Conservation (phyloP, 2,113 vertebrate genomes). For the Lepus americanus region DNA sequence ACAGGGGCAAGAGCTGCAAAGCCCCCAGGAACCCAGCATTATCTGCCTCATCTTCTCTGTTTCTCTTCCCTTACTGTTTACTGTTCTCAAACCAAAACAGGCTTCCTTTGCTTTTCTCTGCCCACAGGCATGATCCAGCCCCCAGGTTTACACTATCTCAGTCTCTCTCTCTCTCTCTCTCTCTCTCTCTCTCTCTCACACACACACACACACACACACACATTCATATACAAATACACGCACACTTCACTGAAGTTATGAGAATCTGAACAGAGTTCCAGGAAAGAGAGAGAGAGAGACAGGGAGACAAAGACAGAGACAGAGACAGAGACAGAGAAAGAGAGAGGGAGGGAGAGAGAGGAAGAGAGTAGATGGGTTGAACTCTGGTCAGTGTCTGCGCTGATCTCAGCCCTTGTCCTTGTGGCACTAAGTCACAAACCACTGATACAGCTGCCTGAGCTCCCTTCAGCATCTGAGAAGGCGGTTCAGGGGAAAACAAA, state of each 20-base stretch:
- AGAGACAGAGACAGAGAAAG: too few species aligned
- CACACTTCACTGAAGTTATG: background rate
- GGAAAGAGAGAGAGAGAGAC: too few species aligned
- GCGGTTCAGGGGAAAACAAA: background rate
- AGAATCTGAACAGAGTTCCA: background rate
- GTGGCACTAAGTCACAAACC: background rate
- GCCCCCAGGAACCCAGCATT: background rate
- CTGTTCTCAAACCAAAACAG: background rate
- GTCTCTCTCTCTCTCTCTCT: too few species aligned
- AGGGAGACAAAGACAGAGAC: too few species aligned
- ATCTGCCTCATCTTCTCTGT: background rate
- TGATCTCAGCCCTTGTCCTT: background rate
- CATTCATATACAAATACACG: background rate
- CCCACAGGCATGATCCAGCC: background rate
- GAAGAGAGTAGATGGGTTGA: background rate
- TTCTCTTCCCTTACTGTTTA: background rate
- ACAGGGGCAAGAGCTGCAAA: background rate
- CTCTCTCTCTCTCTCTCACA: too few species aligned
- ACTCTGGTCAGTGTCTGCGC: background rate
- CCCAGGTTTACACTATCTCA: background rate
- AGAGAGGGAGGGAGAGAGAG: too few species aligned
- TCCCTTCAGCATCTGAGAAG: background rate
- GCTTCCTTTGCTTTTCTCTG: background rate
- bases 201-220: too few species aligned
- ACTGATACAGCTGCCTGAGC: background rate